These are phyloP conservation scores for Parnassius apollo DNA, from an alignment of 2,888 invertebrate genomes.

Conservation along the genomic window DNA sequence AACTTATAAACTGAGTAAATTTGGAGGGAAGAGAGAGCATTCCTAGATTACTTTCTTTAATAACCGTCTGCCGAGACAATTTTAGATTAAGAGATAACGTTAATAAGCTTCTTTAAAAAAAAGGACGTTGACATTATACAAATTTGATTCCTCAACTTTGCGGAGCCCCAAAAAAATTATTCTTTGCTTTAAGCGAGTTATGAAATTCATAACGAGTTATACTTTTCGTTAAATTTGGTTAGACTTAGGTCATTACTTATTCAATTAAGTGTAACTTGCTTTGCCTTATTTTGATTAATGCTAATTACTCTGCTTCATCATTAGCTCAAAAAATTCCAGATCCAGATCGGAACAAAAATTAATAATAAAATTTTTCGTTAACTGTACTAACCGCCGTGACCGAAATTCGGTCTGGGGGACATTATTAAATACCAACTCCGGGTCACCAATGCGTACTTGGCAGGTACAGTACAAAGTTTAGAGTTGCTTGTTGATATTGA, in stretches of 20 bases:
- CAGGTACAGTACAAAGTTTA: too few species aligned
- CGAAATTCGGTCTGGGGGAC: too few species aligned
- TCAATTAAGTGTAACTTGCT: background rate
- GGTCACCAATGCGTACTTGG: too few species aligned
- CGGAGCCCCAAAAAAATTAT: constrained; percentile 5
- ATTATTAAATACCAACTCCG: too few species aligned
- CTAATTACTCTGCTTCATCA: too few species aligned
- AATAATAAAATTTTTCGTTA: too few species aligned
- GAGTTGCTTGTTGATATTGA: too few species aligned
- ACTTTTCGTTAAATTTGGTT: constrained; percentile 9
- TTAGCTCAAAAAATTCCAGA: too few species aligned
- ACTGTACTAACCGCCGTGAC: too few species aligned
- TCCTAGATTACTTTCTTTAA: constrained; percentile 24
- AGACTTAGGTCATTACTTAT: constrained; percentile 4
- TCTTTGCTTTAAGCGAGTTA: constrained; percentile 10
- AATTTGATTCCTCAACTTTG: constrained; percentile 16
- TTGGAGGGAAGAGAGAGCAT: constrained; percentile 12
- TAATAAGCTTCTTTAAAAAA: constrained; percentile 19
- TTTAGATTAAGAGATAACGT: constrained; percentile 26
- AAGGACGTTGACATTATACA: constrained; percentile 19
- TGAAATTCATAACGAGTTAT: constrained; percentile 5
- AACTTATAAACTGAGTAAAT: constrained; percentile 20
- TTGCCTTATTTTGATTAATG: background rate
- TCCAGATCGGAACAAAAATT: too few species aligned
- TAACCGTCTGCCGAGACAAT: constrained; percentile 22